These are phyloP conservation scores for Gonatopus flavifemur DNA, from an alignment of 1,140 invertebrate species.

Conservation along the genomic window DNA sequence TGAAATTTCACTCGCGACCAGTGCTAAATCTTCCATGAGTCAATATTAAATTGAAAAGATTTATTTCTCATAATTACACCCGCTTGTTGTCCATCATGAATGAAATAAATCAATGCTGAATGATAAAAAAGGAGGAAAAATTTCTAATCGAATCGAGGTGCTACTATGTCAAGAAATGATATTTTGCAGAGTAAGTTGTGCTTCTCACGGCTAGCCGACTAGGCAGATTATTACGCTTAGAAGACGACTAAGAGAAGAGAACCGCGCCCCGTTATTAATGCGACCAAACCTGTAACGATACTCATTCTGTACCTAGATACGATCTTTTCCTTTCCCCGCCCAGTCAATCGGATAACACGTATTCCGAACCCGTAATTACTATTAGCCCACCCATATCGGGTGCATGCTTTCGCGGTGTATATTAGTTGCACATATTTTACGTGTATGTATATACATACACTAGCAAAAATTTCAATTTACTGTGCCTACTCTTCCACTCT, in stretches of 20 bases:
- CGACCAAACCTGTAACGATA: constrained; percentile 28
- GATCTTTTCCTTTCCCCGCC: constrained; percentile 47
- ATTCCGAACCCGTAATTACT: constrained; percentile 43
- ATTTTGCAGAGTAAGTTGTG: too few relatives aligned
- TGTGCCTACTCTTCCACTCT: neutral
- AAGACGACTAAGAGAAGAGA: constrained; percentile 21
- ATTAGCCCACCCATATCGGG: constrained; percentile 47
- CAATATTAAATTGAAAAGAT: too few relatives aligned
- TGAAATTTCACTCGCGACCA: too few relatives aligned
- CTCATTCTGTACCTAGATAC: constrained; percentile 40
- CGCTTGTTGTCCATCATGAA: too few relatives aligned
- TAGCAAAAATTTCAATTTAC: constrained; percentile 42
- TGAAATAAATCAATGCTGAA: too few relatives aligned
- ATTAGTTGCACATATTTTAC: too few relatives aligned
- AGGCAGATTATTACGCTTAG: constrained; percentile 26
- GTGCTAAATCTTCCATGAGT: too few relatives aligned
- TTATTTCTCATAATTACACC: too few relatives aligned
- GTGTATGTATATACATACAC: constrained; percentile 3
- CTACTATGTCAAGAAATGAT: too few relatives aligned
- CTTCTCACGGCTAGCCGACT: constrained; percentile 23
- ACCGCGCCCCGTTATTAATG: constrained; percentile 36
- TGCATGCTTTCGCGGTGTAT: too few relatives aligned
- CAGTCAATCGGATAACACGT: constrained; percentile 46
- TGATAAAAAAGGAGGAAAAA: too few relatives aligned
- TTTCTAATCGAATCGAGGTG: too few relatives aligned